phyloP scores from a whole-genome alignment of 2,797 vertebrate species.

The Peromyscus eremicus region DNA sequence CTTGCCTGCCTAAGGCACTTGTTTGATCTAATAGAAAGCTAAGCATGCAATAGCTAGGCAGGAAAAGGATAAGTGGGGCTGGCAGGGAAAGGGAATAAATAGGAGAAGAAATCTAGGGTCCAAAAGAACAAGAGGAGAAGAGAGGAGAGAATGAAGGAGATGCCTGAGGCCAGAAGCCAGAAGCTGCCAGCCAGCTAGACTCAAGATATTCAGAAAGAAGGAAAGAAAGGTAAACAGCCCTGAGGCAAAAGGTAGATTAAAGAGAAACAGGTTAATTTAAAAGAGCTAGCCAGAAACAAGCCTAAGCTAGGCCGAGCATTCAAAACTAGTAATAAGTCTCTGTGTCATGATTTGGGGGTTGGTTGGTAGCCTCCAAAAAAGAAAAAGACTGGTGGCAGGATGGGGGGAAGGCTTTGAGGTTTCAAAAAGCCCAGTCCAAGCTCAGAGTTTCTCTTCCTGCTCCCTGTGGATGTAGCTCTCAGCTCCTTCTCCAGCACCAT shows the following conservation, averaged over 20 bases:
- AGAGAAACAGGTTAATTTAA: not conserved
- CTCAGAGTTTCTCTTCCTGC: not conserved
- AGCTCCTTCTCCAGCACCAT: not conserved
- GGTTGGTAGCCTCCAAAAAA: not conserved
- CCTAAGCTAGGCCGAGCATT: not conserved
- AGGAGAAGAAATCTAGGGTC: not conserved
- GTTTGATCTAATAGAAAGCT: not conserved
- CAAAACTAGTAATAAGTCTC: not conserved
- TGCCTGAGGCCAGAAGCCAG: not conserved
- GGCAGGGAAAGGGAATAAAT: not conserved
- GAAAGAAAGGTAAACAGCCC: not conserved
- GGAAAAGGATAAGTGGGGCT: not conserved
- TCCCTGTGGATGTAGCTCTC: not conserved
- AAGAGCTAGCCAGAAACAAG: not conserved
- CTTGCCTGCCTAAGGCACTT: not conserved
- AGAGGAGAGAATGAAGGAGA: not conserved
- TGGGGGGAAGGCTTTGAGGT: not conserved
- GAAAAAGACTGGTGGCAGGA: not conserved
- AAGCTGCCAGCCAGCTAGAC: not conserved
- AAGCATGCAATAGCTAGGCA: not conserved
- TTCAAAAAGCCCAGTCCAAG: not conserved
- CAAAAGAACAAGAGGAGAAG: not conserved
- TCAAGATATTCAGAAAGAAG: not conserved
- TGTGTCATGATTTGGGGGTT: not conserved
- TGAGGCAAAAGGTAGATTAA: not conserved